Evolutionary conservation across 2,113 vertebrate species (phyloP), one percentile per base, ranked within the genome.

Genomic region (Asarcornis scutulata): DNA sequence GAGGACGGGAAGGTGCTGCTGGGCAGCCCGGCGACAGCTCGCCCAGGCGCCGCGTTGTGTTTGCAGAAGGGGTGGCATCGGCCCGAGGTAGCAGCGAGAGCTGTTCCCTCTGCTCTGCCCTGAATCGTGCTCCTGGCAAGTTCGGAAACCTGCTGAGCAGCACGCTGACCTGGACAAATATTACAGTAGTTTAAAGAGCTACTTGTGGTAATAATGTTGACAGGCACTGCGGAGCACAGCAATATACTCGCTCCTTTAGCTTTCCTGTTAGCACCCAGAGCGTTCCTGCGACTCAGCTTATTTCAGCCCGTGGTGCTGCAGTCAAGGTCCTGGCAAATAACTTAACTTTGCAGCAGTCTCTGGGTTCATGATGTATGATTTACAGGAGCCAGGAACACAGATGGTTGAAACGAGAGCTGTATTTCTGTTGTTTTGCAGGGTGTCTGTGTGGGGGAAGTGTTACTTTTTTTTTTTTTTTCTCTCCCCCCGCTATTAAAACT

Each of bases 1-100:
- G 0, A 77, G 38, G 42, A 16, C 0, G 4, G 42, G 42, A 79
- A 38, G 25, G 4, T 0, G 5, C 10, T 0, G 0, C 31, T 1
- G 48, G 62, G 63, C 62, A 31, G 78, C 16, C 5, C 44, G 29
- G 36, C 7, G 1, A 25, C 60, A 11, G 32, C 56, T 88, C 42
- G 34, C 67, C 48, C 17, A 9, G 59, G 76, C 14, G 0, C 31
- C 1, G 2, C 5, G 1, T 2, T 73, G 31, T 74, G 64, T 83
- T 78, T 83, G 56, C 52, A 64, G 72, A 40, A 52, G 27, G 55
- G 50, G 55, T 90, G 68, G 42, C 72, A 60, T 62, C 7, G 26
- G 52, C 76, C 88, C 68, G 52, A 48, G 60, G n/a, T 38, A 68
- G 21, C 59, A 87, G 38, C 62, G 56, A 26, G 34, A 53, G 76